Percentiles rank a stretch among this genome's conserved stretches.
phyloP scores from a whole-genome alignment of 1,140 invertebrate species.

The Trachymyrmex septentrionalis region DNA sequence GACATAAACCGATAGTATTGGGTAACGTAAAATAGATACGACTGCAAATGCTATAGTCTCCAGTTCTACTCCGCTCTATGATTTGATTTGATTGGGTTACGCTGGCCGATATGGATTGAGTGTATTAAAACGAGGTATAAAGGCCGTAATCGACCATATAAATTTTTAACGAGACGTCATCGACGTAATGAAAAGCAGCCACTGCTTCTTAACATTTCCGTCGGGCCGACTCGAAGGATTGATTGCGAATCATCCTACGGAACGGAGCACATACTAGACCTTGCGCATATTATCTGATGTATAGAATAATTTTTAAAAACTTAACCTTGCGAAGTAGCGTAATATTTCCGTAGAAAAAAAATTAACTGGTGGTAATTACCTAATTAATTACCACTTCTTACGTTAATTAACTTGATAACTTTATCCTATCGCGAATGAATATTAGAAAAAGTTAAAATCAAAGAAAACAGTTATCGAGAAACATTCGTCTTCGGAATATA shows the following conservation, averaged over 20 bases:
- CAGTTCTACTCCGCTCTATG: background rate
- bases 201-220: constrained; percentile 57
- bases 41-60: background rate
- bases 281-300: constrained; percentile 40
- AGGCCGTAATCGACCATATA: constrained; percentile 55
- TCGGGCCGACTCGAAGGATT: constrained; percentile 24
- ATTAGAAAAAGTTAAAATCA: background rate
- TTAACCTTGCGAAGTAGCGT: background rate
- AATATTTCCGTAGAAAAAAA: constrained; percentile 17
- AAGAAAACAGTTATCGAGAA: background rate
- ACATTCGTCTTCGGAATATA: background rate
- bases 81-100: constrained; percentile 41
- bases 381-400: background rate
- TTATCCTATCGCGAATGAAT: background rate
- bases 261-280: constrained; percentile 38
- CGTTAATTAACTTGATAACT: background rate
- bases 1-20: constrained; percentile 24
- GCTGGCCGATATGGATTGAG: constrained; percentile 30
- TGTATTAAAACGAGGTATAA: constrained; percentile 51
- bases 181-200: constrained; percentile 54
- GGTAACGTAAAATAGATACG: constrained; percentile 46
- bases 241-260: constrained; percentile 45
- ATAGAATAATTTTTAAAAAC: constrained; percentile 14
- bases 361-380: constrained; percentile 13
- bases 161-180: constrained; percentile 56